Conservation (phyloP, 2,888 invertebrate species). For the Omphaloscelis lunosa region DNA sequence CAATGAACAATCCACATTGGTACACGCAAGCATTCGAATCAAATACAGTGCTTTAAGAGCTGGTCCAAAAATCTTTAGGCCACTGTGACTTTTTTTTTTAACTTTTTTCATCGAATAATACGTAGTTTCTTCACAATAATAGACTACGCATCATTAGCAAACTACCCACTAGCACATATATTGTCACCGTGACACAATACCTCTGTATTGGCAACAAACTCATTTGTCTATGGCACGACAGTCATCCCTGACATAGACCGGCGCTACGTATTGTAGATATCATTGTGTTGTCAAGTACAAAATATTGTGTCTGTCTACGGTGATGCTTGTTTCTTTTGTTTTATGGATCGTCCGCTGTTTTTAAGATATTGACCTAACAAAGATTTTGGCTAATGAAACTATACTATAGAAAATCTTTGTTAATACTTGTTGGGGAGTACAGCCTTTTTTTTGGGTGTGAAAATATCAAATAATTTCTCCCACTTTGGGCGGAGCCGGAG, state of each 20-base stretch:
- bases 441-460: too few relatives aligned
- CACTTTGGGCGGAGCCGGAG: too few relatives aligned
- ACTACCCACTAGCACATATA: background rate
- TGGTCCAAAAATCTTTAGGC: background rate
- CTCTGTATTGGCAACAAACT: conserved; percentile 28
- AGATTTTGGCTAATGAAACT: background rate
- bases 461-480: too few relatives aligned
- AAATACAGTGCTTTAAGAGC: background rate
- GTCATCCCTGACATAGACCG: conserved; percentile 21
- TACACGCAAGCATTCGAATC: background rate
- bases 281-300: conserved; percentile 12
- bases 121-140: conserved; percentile 30
- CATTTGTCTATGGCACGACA: conserved; percentile 52
- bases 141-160: conserved; percentile 29
- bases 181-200: conserved; percentile 29
- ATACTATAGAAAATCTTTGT: background rate
- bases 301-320: background rate
- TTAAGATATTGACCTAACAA: background rate
- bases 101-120: conserved; percentile 3
- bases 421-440: background rate
- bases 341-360: background rate
- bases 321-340: background rate
- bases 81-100: background rate
- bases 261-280: background rate
- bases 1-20: background rate